Conservation (phyloP, 2,888 invertebrate species). For the Erebia epiphron region DNA sequence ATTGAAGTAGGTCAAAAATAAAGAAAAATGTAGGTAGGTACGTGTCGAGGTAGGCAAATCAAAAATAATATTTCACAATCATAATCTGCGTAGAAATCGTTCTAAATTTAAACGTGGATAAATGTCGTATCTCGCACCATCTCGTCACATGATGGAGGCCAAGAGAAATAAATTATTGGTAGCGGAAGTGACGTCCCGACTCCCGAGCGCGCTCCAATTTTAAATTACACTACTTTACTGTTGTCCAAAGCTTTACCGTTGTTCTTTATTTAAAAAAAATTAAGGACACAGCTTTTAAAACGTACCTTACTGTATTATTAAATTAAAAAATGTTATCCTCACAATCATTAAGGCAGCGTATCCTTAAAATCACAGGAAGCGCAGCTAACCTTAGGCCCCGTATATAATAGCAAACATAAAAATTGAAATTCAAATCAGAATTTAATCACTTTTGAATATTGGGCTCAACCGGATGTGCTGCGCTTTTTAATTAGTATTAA, state of each 20-base stretch:
- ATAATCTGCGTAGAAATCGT: conserved; percentile 70
- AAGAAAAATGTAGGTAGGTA: background rate
- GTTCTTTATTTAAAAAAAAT: conserved; percentile 41
- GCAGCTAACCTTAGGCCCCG: conserved; percentile 59
- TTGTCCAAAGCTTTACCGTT: conserved; percentile 47
- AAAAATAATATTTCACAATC: conserved; percentile 58
- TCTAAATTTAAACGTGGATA: conserved; percentile 74
- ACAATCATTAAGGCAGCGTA: conserved; percentile 42
- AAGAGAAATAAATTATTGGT: conserved; percentile 78
- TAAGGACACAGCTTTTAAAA: conserved; percentile 48
- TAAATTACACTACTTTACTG: conserved; percentile 61
- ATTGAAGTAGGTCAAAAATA: conserved; percentile 2
- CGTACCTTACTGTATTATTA: conserved; percentile 42
- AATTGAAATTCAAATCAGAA: conserved; percentile 73
- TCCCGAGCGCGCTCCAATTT: conserved; percentile 76
- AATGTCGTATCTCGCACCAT: conserved; percentile 70
- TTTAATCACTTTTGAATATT: conserved; percentile 69
- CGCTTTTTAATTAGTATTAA: conserved; percentile 75
- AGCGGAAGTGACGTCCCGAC: conserved; percentile 80
- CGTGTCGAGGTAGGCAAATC: conserved; percentile 14
- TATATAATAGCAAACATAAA: conserved; percentile 62
- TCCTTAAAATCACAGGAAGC: conserved; percentile 68
- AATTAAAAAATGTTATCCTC: conserved; percentile 61
- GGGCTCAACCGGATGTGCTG: conserved; percentile 67
- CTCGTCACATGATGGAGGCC: conserved; percentile 75